A percentile compares a stretch with the other conserved stretches of the same genome.
phyloP scores from a whole-genome alignment of 2,113 vertebrate species.

The Pitta sordida region DNA sequence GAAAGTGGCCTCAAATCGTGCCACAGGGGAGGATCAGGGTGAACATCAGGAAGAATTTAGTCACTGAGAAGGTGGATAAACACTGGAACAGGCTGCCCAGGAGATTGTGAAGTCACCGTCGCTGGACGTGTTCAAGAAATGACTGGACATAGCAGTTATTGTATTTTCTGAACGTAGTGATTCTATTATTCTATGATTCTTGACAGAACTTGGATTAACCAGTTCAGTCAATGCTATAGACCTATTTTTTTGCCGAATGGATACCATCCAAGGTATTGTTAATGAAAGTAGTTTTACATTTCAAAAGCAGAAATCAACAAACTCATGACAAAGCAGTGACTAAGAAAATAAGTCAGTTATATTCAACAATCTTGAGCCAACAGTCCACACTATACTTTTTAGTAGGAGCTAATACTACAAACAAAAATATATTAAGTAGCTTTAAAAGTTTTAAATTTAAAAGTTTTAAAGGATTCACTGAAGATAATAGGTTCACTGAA shows the following conservation, averaged over 20 bases:
- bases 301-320: not conserved
- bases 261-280: not conserved
- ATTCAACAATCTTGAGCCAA: not conserved
- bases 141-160: not conserved
- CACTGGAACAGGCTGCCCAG: not conserved
- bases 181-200: not conserved
- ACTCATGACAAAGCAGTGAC: not conserved
- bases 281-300: not conserved
- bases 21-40: not conserved
- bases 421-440: not conserved
- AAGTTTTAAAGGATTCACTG: not conserved
- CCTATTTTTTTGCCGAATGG: not conserved
- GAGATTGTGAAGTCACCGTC: not conserved
- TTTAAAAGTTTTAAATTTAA: not conserved
- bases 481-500: not conserved
- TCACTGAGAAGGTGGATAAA: not conserved
- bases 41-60: no score
- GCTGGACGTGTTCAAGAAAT: not conserved
- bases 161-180: not conserved
- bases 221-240: not conserved
- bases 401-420: not conserved
- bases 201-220: not conserved
- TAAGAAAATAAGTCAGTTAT: not conserved
- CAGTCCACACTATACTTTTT: not conserved
- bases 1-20: not conserved